Evolutionary conservation across 2,797 vertebrate species (phyloP), one percentile per base, ranked within the genome.

Genomic region (Sciaenops ocellatus): DNA sequence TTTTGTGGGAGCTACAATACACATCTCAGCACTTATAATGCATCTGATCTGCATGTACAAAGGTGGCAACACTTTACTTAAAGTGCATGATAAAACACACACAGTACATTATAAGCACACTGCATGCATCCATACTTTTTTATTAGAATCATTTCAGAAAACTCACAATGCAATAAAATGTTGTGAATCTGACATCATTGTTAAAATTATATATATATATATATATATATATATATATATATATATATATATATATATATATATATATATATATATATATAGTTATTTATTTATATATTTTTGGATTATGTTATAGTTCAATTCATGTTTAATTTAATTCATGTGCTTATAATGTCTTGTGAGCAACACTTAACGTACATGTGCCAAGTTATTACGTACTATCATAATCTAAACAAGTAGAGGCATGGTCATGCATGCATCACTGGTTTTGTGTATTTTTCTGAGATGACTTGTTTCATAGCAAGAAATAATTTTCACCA

Each of bases 301-400:
- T 54, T 52, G 62, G 6, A 60, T 59, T 59, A 30, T 30, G 38
- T 67, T 63, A 46, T n/a, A 84, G 20, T 38, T 34, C 34, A 9
- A 38, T 38, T 38, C 8, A 38, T 38, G 34, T 38, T 38, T 38
- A 38, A 65, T 2, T 15, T 47, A 57, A 7, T 8, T 17, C 10
- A 69, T 85, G 83, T 88, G 83, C 76, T 84, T 84, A 77, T 68
- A 73, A 83, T 73, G 47, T 48, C 61, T 67, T 70, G 51, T 62
- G 73, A 81, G 44, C 3, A 28, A 66, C 30, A 69, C 62, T 69
- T 60, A 2, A 76, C 61, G 34, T 74, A 68, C n/a, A 70, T 17
- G 11, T 57, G 48, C 63, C 4, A 6, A 56, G 28, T 57, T n/a
- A 17, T 61, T 18, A 76, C 15, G 41, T 63, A 55, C 24, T 41